Evolutionary conservation across 1,140 invertebrate genomes (phyloP).

Genomic region (Fopius arisanus): DNA sequence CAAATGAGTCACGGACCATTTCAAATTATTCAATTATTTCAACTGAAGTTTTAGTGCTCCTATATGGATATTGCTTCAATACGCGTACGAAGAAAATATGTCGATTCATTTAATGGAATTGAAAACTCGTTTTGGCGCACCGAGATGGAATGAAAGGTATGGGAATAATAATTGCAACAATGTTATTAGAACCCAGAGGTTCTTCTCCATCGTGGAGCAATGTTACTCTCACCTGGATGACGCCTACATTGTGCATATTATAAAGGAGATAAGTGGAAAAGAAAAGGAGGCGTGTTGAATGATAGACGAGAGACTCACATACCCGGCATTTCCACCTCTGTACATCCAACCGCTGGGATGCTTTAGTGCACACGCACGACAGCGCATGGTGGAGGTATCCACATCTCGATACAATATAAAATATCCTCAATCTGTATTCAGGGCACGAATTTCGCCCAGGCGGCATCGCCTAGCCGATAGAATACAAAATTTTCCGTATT

Average conservation of each 20-base stretch:
- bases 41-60: too few relatives aligned
- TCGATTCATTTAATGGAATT: background rate
- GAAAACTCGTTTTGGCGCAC: too few relatives aligned
- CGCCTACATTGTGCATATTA: background rate
- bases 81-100: too few relatives aligned
- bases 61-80: background rate
- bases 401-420: conserved; percentile 42
- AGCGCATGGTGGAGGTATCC: conserved; percentile 33
- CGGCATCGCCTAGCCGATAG: conserved; percentile 48
- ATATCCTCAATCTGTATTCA: conserved; percentile 63
- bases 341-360: background rate
- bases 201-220: too few relatives aligned
- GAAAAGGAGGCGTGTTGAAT: background rate
- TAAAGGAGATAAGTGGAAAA: background rate
- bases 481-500: conserved; percentile 65
- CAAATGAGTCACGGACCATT: conserved; percentile 11
- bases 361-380: conserved; percentile 24
- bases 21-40: too few relatives aligned
- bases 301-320: background rate
- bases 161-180: too few relatives aligned
- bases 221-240: too few relatives aligned
- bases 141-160: too few relatives aligned
- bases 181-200: too few relatives aligned
- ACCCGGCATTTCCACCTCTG: background rate
- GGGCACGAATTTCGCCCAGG: conserved; percentile 54